Percentiles rank a stretch among this genome's conserved stretches.
Evolutionary conservation across 2,888 invertebrate species (phyloP).

Genomic region (Julus scandinavius): DNA sequence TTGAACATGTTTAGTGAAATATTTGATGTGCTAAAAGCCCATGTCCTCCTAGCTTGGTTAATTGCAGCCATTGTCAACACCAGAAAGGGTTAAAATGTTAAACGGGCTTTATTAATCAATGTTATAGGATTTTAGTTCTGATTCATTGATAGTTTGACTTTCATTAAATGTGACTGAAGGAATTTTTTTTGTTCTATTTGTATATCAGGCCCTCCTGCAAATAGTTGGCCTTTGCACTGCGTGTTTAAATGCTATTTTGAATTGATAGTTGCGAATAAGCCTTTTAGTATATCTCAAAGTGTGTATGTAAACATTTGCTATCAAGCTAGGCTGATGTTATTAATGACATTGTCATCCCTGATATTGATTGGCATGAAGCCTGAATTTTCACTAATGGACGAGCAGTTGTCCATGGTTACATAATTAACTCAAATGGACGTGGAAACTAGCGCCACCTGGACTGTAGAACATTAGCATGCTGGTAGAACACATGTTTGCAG

Average conservation of each 20-base stretch:
- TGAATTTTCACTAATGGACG: too few species aligned
- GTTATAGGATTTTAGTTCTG: neutral
- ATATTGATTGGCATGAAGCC: neutral
- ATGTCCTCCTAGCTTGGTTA: too few species aligned
- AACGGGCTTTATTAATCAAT: too few species aligned
- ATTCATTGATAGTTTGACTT: neutral
- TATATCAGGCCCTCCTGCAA: neutral
- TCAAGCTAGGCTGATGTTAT: neutral
- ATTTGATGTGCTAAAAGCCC: too few species aligned
- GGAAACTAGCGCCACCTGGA: too few species aligned
- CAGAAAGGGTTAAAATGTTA: too few species aligned
- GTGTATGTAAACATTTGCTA: neutral
- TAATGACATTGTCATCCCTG: neutral
- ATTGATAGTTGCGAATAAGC: neutral
- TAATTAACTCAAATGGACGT: too few species aligned
- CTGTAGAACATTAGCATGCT: too few species aligned
- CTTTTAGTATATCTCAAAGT: neutral
- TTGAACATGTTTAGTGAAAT: too few species aligned
- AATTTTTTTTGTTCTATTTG: neutral
- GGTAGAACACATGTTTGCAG: too few species aligned
- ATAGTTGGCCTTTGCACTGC: conserved; percentile 6
- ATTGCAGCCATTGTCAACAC: too few species aligned
- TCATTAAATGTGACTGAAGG: neutral
- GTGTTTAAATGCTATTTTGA: neutral
- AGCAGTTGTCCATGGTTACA: too few species aligned